These are phyloP conservation scores for Sipha flava DNA, from an alignment of 1,140 invertebrate genomes.

Conservation along the genomic window DNA sequence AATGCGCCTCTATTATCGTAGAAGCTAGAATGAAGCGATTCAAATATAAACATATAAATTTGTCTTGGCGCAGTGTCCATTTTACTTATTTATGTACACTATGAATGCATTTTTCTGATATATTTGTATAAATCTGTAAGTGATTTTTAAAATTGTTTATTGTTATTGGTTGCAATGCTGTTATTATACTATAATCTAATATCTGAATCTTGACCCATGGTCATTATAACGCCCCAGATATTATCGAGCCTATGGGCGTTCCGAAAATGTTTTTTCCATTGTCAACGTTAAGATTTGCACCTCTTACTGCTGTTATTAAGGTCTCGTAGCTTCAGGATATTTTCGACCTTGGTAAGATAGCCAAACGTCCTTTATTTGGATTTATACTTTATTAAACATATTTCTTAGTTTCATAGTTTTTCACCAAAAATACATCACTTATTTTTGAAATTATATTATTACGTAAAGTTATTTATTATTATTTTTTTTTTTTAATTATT, in stretches of 20 bases:
- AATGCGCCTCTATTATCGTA: background rate
- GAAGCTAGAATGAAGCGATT: background rate
- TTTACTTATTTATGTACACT: background rate
- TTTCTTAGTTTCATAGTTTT: background rate
- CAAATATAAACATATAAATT: constrained; percentile 5
- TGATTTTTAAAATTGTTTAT: background rate
- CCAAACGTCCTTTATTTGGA: background rate
- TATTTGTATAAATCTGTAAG: background rate
- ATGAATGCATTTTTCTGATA: background rate
- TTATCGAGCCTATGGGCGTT: background rate
- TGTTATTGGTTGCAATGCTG: background rate
- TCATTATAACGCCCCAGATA: background rate
- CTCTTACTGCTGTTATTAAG: constrained; percentile 12
- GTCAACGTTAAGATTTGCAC: background rate
- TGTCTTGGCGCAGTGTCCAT: background rate
- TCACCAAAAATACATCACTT: background rate
- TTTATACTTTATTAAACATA: background rate
- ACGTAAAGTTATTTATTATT: background rate
- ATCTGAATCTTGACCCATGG: constrained; percentile 2
- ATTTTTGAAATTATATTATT: background rate
- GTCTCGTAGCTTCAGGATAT: background rate
- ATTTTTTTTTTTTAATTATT: background rate
- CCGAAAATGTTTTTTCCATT: background rate
- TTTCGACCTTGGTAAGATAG: background rate
- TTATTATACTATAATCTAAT: background rate